Base-by-base conservation (phyloP, 2,797 vertebrate genomes). In the Cirrhinus mrigala region DNA sequence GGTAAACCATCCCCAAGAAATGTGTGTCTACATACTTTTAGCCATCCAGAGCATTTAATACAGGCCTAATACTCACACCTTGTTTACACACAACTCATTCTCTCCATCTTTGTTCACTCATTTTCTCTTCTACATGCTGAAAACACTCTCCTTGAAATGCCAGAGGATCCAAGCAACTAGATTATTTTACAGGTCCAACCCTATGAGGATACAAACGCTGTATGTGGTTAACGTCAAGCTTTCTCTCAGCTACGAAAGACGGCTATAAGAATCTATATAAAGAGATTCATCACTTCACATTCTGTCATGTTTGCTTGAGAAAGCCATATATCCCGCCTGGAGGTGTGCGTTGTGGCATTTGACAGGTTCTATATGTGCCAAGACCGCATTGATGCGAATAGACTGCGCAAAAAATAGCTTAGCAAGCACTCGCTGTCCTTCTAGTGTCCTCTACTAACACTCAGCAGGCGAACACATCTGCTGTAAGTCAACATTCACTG, bases 341-440 rank as follows among this genome's bases (percentile, higher is more conserved):
- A 60, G 83, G 33, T 81, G 54, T 24, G n/a, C 29, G 58, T 62
- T 76, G 70, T 85, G 71, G 64, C 27, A 29, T 54, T 54, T 76
- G 46, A 71, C 83, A 82, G 73, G 54, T 81, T 77, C 44, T 71
- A 24, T 66, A 66, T 82, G 66, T 76, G 80, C 75, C 69, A 68
- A 64, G 76, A 82, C 80, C 69, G 71, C 80, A 75, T 7, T 89
- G 83, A 80, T 80, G 75, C 27, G 6, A 69, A 68, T 60, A 77
- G 60, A 79, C 62, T 37, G 75, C 70, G 78, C 69, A 82, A 86
- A 60, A 76, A 87, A 85, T 74, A 76, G 85, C 88, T 84, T 83
- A 85, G 79, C 84, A 84, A 79, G 79, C 74, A 79, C 58, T 54
- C 52, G n/a, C 33, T 85, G 80, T 83, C 86, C 88, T 85, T 89